These are phyloP conservation scores for Brachycybe producta DNA, from an alignment of 2,888 invertebrate species.

Conservation along the genomic window DNA sequence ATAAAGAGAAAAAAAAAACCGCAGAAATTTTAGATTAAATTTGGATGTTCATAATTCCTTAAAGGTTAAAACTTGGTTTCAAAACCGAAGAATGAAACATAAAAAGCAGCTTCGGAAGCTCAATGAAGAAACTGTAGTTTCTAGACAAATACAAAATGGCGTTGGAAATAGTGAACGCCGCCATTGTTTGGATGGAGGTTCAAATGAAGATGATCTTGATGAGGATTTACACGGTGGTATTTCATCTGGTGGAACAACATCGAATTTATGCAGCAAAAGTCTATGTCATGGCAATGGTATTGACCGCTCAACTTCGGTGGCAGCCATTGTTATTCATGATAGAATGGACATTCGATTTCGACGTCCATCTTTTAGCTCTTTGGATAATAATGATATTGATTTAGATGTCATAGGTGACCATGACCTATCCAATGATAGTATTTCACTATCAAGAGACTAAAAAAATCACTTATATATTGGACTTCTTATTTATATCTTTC, in stretches of 20 bases:
- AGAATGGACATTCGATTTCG: neutral
- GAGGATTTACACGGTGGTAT: neutral
- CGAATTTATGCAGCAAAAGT: neutral
- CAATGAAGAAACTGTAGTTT: constrained; percentile 39
- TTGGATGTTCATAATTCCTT: constrained; percentile 18
- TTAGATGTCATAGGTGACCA: constrained; percentile 5
- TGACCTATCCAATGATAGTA: neutral
- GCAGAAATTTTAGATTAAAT: no score
- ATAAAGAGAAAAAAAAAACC: no score
- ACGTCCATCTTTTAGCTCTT: neutral
- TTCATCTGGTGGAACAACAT: neutral
- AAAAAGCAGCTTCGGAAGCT: constrained; percentile 75
- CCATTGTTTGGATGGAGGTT: no score
- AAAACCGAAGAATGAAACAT: constrained; percentile 92
- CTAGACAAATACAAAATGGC: neutral
- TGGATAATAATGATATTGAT: constrained; percentile 1
- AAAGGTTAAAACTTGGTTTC: constrained; percentile 96
- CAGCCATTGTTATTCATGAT: neutral
- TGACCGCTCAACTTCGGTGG: neutral
- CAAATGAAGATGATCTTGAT: neutral
- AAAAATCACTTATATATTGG: no score
- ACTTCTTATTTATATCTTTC: no score
- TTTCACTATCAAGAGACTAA: neutral
- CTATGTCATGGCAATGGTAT: neutral
- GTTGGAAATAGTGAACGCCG: no score